A percentile compares a stretch with the other conserved stretches of the same genome.
phyloP scores from a whole-genome alignment of 2,113 vertebrate genomes.

The Pluvianellus socialis region DNA sequence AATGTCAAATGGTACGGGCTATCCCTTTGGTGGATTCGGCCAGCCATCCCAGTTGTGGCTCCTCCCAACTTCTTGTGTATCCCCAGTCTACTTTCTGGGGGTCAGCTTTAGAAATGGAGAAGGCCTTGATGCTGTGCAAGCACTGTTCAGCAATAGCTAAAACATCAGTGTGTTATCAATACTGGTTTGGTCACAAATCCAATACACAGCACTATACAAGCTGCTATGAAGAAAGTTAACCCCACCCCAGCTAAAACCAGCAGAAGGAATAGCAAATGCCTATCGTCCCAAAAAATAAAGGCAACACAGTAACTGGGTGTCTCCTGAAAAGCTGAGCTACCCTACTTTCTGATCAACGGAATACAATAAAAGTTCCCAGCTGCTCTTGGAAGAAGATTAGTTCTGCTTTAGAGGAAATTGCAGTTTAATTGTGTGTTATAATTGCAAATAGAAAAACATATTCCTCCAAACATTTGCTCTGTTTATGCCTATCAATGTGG shows the following conservation, averaged over 20 bases:
- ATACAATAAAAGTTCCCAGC: neutral
- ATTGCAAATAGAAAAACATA: neutral
- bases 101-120: neutral
- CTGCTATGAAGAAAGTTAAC: neutral
- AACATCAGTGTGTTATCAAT: neutral
- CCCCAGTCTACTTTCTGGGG: neutral
- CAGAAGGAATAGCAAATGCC: neutral
- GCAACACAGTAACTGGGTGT: neutral
- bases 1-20: neutral
- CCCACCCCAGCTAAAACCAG: neutral
- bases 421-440: neutral
- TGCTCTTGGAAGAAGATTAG: neutral
- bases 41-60: neutral
- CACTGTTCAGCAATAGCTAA: neutral
- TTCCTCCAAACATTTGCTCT: neutral
- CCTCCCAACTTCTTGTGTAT: neutral
- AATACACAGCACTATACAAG: neutral
- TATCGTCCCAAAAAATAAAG: neutral
- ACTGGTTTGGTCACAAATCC: neutral
- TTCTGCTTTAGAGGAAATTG: neutral
- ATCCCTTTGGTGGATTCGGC: fast-evolving
- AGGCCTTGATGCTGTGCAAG: neutral
- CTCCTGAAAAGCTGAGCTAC: neutral
- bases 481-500: neutral
- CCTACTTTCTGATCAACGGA: neutral